phyloP scores from a whole-genome alignment of 2,888 invertebrate species.

The Muscina levida region DNA sequence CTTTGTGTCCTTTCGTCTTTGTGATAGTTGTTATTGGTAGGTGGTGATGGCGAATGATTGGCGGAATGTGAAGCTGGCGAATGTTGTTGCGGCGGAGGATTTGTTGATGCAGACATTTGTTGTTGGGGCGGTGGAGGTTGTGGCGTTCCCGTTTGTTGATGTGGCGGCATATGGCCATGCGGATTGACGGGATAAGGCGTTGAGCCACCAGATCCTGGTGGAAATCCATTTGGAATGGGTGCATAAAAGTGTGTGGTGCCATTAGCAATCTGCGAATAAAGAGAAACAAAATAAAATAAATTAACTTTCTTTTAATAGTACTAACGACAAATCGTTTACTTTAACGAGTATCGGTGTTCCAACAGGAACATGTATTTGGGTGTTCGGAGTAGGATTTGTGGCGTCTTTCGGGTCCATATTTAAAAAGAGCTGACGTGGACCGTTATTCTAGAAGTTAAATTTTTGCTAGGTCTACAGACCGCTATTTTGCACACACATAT shows the following conservation, averaged over 20 bases:
- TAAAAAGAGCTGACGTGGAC: slow-evolving; percentile 52
- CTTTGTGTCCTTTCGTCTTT: slow-evolving; percentile 90
- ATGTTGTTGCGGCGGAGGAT: slow-evolving; percentile 73
- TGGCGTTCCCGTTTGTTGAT: slow-evolving; percentile 68
- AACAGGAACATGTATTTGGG: neutral
- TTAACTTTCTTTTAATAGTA: neutral
- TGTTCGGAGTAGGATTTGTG: neutral
- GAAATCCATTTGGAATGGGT: slow-evolving; percentile 81
- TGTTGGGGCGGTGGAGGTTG: slow-evolving; percentile 61
- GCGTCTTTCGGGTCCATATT: slow-evolving; percentile 37
- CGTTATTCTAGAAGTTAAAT: neutral
- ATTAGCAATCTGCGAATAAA: slow-evolving; percentile 84
- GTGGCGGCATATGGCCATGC: slow-evolving; percentile 76
- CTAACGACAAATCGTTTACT: slow-evolving; percentile 48
- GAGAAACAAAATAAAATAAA: slow-evolving; percentile 43
- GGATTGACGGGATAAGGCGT: slow-evolving; percentile 76
- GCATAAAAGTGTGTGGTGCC: slow-evolving; percentile 87
- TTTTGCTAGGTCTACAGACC: neutral
- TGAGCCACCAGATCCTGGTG: slow-evolving; percentile 80
- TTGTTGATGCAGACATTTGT: slow-evolving; percentile 49
- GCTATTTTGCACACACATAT: neutral
- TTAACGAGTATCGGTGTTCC: slow-evolving; percentile 41
- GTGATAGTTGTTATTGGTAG: slow-evolving; percentile 83
- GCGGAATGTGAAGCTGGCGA: slow-evolving; percentile 83
- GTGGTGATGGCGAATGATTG: slow-evolving; percentile 84